Evolutionary conservation across 1,140 invertebrate genomes (phyloP), one percentile per base, ranked within the genome.

Genomic region (Trichonephila clavata): DNA sequence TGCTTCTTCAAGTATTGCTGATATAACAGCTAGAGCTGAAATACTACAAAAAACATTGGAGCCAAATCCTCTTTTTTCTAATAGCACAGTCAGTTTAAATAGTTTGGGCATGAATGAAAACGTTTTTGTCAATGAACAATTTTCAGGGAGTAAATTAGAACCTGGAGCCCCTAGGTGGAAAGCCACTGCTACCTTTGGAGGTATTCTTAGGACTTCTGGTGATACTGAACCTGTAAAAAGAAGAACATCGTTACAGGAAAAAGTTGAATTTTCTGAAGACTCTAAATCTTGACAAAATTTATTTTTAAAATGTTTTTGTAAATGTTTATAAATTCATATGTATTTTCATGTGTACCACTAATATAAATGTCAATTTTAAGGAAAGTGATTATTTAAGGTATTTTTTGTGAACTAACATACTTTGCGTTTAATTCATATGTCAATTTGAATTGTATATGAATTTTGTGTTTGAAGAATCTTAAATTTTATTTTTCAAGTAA

Each of bases 21-120:
- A 95, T 61, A 95, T 95, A 20, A 84, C 95, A 18, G 94, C 94
- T 57, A 94, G 95, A 59, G 95, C 94, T 18, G 94, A 95, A 61
- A 94, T 95, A 6, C 21, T 94, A 24, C 95, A 95, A 91, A 84
- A 95, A 83, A 87, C 71, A 80, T 92, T 94, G 96, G 97, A 50
- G 96, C 89, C 97, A 1, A 97, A 97, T 24, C 97, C 98, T 1
- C 97, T 98, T 61, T 98, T 98, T 95, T 98, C 98, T 1, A 98
- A 99, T 95, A 98, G 98, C 95, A 97, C 98, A 21, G 98, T 98
- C 1, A 98, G 98, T 95, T 96, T 96, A 10, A 95, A 95, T 27
- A 96, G 95, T 94, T 94, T 96, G n/a, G 95, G 95, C 6, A 95
- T 94, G 65, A 94, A 93, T 77, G 94, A 94, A 7, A 94, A 77